Evolutionary conservation across 2,113 vertebrate species (phyloP), one percentile per base, ranked within the genome.

Genomic region (Vireo altiloquus): DNA sequence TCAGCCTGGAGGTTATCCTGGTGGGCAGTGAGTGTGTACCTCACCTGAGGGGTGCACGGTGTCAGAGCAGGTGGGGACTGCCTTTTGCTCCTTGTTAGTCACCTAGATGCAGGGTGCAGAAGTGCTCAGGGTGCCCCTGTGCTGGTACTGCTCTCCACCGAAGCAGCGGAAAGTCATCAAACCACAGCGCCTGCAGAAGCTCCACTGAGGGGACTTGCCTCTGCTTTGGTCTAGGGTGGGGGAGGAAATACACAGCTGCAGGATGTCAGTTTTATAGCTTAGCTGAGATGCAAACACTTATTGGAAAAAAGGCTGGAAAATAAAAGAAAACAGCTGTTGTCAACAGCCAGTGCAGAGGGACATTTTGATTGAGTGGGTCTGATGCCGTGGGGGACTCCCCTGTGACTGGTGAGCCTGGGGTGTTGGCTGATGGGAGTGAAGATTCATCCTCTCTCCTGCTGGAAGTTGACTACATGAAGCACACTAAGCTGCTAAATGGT

Each of bases 161-260:
- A 65, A 87, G 69, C 35, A 53, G 42, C 25, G 22, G 46, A 33
- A 40, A 64, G n/a, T 13, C 27, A 47, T 42, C 61, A 68, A 15
- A 13, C 39, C 46, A 31, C 61, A 68, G 39, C 0, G 0, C 24
- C 7, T 2, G 1, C 31, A n/a, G n/a, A 37, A 74, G 37, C 69
- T 78, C 16, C 11, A 8, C 31, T 2, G 3, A 1, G 1, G 46
- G 28, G 13, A 40, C 0, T 6, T 2, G 8, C 23, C 21, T 53
- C 22, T 2, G 1, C 50, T 65, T 35, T 40, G 61, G 35, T 49
- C 66, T 46, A 3, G 5, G 18, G 18, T 15, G 61, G 0, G 1
- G 61, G 28, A 92, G 66, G 79, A 95, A 90, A 53, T 1, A 30
- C 9, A 11, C 4, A 18, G 44, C 80, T 6, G 0, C 76, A 82